These are phyloP conservation scores for Apostichopus japonicus DNA, from an alignment of 35 echinoderm and acorn worm species.

Conservation along the genomic window DNA sequence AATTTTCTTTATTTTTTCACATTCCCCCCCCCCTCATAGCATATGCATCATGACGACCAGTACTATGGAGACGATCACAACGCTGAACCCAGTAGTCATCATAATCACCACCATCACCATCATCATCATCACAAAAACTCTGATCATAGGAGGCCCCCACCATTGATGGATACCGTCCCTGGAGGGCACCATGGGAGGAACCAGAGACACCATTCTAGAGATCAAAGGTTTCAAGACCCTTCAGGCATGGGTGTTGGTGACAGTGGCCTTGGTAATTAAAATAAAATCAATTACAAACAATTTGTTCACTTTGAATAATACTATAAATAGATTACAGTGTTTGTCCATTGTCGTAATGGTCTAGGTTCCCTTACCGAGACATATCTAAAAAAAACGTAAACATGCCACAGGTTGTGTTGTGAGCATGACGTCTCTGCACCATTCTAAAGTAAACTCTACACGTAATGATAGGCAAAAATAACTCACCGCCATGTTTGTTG, in stretches of 20 bases:
- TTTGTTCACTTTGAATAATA: too few species aligned
- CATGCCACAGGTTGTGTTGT: too few species aligned
- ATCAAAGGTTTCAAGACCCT: constrained; percentile 46
- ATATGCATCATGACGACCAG: background rate
- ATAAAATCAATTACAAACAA: too few species aligned
- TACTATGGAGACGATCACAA: constrained; percentile 9
- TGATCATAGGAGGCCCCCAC: background rate
- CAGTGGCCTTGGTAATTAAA: background rate
- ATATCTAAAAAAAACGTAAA: too few species aligned
- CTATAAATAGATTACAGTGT: too few species aligned
- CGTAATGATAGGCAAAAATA: background rate
- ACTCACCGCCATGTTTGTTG: background rate
- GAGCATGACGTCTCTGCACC: too few species aligned
- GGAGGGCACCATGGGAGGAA: background rate
- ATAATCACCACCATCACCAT: background rate
- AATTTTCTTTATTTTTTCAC: too few species aligned
- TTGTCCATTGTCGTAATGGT: too few species aligned
- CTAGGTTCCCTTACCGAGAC: too few species aligned
- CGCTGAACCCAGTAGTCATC: background rate
- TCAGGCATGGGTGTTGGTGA: constrained; percentile 11
- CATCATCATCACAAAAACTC: background rate
- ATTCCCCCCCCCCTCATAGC: background rate
- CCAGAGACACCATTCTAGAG: background rate
- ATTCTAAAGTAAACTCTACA: too few species aligned
- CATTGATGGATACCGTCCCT: background rate